Conservation (phyloP, 2,113 vertebrate genomes). For the Onychostruthus taczanowskii region DNA sequence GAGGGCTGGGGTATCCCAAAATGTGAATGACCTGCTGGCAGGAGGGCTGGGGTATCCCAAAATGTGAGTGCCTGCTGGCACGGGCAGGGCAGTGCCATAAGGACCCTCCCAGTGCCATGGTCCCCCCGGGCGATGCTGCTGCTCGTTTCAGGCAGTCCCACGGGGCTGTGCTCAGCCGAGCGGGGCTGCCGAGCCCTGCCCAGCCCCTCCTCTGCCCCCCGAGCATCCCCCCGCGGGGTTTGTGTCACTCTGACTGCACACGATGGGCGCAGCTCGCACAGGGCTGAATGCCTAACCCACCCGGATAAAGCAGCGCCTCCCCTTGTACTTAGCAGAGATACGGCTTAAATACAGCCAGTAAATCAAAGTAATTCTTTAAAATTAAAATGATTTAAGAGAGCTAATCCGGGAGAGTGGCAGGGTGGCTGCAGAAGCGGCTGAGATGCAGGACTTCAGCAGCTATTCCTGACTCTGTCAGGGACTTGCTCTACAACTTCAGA, state of each 20-base stretch:
- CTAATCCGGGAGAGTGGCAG: not conserved
- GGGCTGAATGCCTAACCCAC: slow-evolving; percentile 29
- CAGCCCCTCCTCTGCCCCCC: not conserved
- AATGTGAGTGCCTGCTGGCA: accelerated
- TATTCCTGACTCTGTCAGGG: slow-evolving; percentile 46
- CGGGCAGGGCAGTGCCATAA: too few species aligned
- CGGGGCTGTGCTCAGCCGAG: not conserved
- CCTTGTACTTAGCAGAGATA: slow-evolving; percentile 55
- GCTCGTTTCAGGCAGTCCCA: not conserved
- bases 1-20: too few species aligned
- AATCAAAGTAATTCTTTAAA: slow-evolving; percentile 69
- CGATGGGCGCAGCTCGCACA: not conserved
- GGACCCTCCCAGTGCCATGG: not conserved
- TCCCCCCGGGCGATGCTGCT: not conserved
- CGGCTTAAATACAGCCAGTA: slow-evolving; percentile 54
- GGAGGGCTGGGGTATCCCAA: not conserved
- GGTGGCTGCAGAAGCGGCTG: not conserved
- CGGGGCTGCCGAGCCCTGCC: not conserved
- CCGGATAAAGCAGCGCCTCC: slow-evolving; percentile 50
- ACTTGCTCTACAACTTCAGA: slow-evolving; percentile 52
- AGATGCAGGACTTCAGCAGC: not conserved
- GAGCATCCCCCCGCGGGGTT: slow-evolving; percentile 43
- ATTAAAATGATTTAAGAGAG: slow-evolving; percentile 55
- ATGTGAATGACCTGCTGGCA: too few species aligned
- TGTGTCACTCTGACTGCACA: slow-evolving; percentile 30